A percentile compares a stretch with the other conserved stretches of the same genome.
phyloP scores from a whole-genome alignment of 2,113 vertebrate genomes.

The Labeo rohita region DNA sequence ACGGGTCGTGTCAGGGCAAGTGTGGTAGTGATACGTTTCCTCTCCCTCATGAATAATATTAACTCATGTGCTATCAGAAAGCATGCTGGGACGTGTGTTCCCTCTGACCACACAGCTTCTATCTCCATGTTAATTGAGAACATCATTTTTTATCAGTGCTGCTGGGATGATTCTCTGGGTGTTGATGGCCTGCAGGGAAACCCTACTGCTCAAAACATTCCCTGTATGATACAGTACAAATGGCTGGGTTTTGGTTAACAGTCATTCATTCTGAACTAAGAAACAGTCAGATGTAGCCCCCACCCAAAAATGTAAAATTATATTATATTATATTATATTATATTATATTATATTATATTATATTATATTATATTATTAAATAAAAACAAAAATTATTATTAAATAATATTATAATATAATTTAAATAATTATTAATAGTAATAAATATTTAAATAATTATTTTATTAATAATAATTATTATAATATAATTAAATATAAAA shows the following conservation, averaged over 20 bases:
- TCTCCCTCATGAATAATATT: slow-evolving; percentile 55
- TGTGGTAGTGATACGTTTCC: slow-evolving; percentile 37
- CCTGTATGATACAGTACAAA: neutral
- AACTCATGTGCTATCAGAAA: slow-evolving; percentile 36
- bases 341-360: too few species aligned
- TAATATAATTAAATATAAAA: too few species aligned
- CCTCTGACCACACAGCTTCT: slow-evolving; percentile 18
- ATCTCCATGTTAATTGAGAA: slow-evolving; percentile 33
- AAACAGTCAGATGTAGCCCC: too few species aligned
- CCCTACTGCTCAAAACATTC: neutral
- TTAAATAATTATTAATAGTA: too few species aligned
- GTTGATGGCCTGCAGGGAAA: slow-evolving; percentile 21
- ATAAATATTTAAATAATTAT: too few species aligned
- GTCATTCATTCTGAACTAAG: too few species aligned
- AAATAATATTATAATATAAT: too few species aligned
- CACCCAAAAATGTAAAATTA: too few species aligned
- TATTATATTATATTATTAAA: too few species aligned
- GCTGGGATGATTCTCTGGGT: slow-evolving; percentile 22
- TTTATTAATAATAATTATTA: too few species aligned
- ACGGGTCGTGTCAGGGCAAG: slow-evolving; percentile 45
- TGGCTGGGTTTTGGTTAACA: neutral
- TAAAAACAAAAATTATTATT: too few species aligned
- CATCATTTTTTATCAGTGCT: slow-evolving; percentile 20
- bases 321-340: too few species aligned
- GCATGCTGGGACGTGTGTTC: slow-evolving; percentile 43